phyloP scores from a whole-genome alignment of 1,140 invertebrate genomes.

The Neocloeon triangulifer region DNA sequence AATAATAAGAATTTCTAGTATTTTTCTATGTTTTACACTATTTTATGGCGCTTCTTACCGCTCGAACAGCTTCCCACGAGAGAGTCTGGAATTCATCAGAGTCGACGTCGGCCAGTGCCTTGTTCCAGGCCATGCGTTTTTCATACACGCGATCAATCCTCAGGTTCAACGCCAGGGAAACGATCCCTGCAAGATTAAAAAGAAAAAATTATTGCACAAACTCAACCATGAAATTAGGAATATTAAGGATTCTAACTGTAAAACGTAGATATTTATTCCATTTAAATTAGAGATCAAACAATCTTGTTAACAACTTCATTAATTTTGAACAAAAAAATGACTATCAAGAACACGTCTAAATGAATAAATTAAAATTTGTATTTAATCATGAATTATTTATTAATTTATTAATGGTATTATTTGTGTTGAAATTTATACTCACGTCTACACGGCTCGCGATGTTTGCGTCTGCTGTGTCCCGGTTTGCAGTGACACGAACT shows the following conservation, averaged over 20 bases:
- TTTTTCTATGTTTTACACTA: neutral
- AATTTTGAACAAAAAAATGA: too few relatives aligned
- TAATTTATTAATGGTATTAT: neutral
- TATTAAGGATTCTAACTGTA: neutral
- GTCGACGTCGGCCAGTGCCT: slow-evolving; percentile 42
- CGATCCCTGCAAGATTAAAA: slow-evolving; percentile 24
- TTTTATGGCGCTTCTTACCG: too few relatives aligned
- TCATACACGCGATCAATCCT: slow-evolving; percentile 66
- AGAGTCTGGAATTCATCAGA: slow-evolving; percentile 62
- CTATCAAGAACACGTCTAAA: too few relatives aligned
- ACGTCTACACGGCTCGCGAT: slow-evolving; percentile 57
- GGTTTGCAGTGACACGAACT: slow-evolving; percentile 75
- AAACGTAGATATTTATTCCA: neutral
- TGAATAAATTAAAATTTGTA: neutral
- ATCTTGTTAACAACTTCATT: too few relatives aligned
- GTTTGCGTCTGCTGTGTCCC: slow-evolving; percentile 54
- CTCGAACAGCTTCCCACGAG: slow-evolving; percentile 59
- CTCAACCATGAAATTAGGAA: neutral
- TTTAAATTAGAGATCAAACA: neutral
- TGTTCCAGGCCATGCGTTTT: slow-evolving; percentile 47
- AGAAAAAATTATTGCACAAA: neutral
- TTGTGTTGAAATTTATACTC: too few relatives aligned
- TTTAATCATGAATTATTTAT: neutral
- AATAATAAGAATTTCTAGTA: neutral
- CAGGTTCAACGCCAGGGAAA: slow-evolving; percentile 55